A percentile compares a stretch with the other conserved stretches of the same genome.
Conservation (phyloP, 2,797 vertebrate species). For the Halcyon smyrnensis region DNA sequence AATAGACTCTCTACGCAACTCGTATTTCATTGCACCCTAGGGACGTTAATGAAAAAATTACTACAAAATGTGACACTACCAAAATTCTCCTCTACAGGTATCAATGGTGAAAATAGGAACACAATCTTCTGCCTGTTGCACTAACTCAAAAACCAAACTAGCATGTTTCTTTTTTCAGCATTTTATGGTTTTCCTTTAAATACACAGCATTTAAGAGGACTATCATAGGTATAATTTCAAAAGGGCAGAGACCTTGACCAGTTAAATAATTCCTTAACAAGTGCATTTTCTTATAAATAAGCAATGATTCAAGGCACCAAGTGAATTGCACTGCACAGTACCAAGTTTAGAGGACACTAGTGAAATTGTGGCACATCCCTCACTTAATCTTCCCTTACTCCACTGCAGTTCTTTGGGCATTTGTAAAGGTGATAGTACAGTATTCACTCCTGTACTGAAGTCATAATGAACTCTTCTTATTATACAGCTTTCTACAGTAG, state of each 20-base stretch:
- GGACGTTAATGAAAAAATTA: conserved; percentile 37
- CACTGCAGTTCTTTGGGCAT: background rate
- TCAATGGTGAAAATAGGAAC: background rate
- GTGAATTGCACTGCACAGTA: background rate
- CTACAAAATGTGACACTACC: background rate
- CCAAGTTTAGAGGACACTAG: background rate
- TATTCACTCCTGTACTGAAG: background rate
- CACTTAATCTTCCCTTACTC: background rate
- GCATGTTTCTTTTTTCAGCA: background rate
- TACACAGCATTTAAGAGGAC: background rate
- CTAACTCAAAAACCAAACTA: background rate
- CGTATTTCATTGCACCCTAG: background rate
- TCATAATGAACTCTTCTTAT: background rate
- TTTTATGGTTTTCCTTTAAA: background rate
- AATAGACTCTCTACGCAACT: conserved; percentile 1
- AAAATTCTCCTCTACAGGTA: background rate
- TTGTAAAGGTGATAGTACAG: background rate
- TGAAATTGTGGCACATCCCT: background rate
- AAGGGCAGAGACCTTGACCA: background rate
- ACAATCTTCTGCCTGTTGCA: background rate
- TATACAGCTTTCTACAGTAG: background rate
- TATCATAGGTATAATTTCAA: background rate
- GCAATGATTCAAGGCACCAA: background rate
- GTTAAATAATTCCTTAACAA: background rate
- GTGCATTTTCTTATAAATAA: background rate